Conservation (phyloP, 2,113 vertebrate genomes). For the Gasterosteus aculeatus region DNA sequence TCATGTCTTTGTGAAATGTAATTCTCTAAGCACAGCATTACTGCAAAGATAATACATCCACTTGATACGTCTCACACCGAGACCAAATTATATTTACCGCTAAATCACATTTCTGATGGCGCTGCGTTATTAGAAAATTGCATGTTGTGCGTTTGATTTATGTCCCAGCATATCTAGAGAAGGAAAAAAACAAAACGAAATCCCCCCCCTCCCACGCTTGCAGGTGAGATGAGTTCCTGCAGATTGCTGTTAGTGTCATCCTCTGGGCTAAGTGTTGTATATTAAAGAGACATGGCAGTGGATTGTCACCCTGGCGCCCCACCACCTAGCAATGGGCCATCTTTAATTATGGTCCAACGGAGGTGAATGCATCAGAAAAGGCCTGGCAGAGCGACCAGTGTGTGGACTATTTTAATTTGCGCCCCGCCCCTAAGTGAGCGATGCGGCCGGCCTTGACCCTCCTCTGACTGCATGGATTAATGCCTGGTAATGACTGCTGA, state of each 20-base stretch:
- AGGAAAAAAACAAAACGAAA: slow-evolving; percentile 38
- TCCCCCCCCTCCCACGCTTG: slow-evolving; percentile 60
- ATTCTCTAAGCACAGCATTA: slow-evolving; percentile 63
- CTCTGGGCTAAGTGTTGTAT: slow-evolving; percentile 80
- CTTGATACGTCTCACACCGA: slow-evolving; percentile 74
- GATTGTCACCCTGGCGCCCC: slow-evolving; percentile 72
- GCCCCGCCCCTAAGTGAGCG: slow-evolving; percentile 92
- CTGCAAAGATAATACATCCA: slow-evolving; percentile 76
- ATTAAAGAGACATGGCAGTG: slow-evolving; percentile 78
- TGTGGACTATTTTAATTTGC: slow-evolving; percentile 99
- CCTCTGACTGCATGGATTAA: slow-evolving; percentile 97
- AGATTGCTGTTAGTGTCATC: slow-evolving; percentile 81
- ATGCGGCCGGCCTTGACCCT: slow-evolving; percentile 98
- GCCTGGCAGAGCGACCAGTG: slow-evolving; percentile 85
- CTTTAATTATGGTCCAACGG: slow-evolving; percentile 79
- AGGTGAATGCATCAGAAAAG: slow-evolving; percentile 79
- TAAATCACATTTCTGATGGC: slow-evolving; percentile 80
- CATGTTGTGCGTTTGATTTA: slow-evolving; percentile 80
- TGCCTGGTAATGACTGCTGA: slow-evolving; percentile 99
- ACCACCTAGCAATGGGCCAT: slow-evolving; percentile 72
- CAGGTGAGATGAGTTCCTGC: slow-evolving; percentile 77
- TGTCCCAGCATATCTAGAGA: slow-evolving; percentile 67
- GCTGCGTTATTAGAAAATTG: slow-evolving; percentile 75
- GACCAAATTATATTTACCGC: slow-evolving; percentile 80
- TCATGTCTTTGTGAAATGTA: slow-evolving; percentile 64